These are phyloP conservation scores for Sycophila sp. DNA, from an alignment of 1,140 invertebrate species.

Conservation along the genomic window DNA sequence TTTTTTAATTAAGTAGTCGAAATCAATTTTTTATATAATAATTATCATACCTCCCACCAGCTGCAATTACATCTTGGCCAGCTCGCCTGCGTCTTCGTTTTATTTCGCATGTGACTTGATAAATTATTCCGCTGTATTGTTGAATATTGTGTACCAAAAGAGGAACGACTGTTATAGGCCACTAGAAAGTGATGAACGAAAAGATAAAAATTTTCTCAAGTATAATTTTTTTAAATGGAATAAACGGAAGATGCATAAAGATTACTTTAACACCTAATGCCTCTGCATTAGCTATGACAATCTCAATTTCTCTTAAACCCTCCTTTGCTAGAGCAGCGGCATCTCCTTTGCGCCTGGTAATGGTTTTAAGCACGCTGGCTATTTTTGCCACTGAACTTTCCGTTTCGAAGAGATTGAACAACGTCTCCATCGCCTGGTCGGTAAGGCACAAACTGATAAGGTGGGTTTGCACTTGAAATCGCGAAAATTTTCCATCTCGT, in stretches of 20 bases:
- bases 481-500: slow-evolving; percentile 73
- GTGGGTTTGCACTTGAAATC: slow-evolving; percentile 78
- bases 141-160: slow-evolving; percentile 73
- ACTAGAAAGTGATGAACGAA: slow-evolving; percentile 60
- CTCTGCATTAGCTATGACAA: slow-evolving; percentile 74
- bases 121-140: slow-evolving; percentile 78
- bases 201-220: neutral
- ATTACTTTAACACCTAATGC: slow-evolving; percentile 80
- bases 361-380: slow-evolving; percentile 69
- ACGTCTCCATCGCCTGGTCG: slow-evolving; percentile 74
- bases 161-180: slow-evolving; percentile 71
- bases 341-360: slow-evolving; percentile 74
- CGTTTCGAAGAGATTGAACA: slow-evolving; percentile 78
- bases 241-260: too few species aligned
- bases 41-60: slow-evolving; percentile 68
- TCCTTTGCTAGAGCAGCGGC: slow-evolving; percentile 73
- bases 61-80: slow-evolving; percentile 72
- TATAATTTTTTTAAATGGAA: too few species aligned
- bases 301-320: slow-evolving; percentile 79
- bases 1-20: too few species aligned
- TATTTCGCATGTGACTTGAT: slow-evolving; percentile 75
- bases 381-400: slow-evolving; percentile 77
- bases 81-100: slow-evolving; percentile 70
- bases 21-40: too few species aligned
- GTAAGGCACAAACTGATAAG: slow-evolving; percentile 76